Evolutionary conservation across 2,888 invertebrate genomes (phyloP), one percentile per base, ranked within the genome.

Genomic region (Apoderus coryli): DNA sequence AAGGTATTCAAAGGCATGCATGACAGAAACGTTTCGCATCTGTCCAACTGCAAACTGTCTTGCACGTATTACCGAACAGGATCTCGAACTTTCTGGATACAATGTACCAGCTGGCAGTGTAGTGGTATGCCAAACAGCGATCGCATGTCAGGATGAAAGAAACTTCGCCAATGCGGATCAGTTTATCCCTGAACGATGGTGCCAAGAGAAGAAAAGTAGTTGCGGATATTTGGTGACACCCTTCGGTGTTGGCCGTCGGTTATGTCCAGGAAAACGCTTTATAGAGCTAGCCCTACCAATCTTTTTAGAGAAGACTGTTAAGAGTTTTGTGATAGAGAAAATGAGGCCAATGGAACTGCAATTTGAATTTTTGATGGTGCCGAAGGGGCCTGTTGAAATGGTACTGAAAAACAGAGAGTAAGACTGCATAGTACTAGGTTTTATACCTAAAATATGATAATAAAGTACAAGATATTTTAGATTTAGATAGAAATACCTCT

Each of bases 191-290:
- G 84, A 85, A 49, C 65, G 88, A 22, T 88, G 86, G 86, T 47
- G 80, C 13, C 55, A 63, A 9, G 61, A 66, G 24, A 44, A 47
- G 28, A 47, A 44, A 42, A 44, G 59, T 55, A 25, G 60, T 42
- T 69, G 76, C 4, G 63, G 74, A 0, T 62, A 66, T 25, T 58
- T 86, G 27, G 73, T 84, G 2, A 70, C 73, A 4, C 84, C 85
- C 1, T 88, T 86, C 54, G 86, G 86, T 0, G 62, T 72, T 16
- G 86, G 86, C 1, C 67, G 73, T 29, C 64, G 86, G 25, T 77
- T 79, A 58, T 88, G 86, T 50, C 86, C 86, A 0, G 88, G 86
- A 26, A 82, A 82, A 56, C 63, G 84, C 35, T 82, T 85, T 50
- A 77, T 84, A 3, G 81, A 82, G 46, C 69, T 81, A 42, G 77